Evolutionary conservation across 2,888 invertebrate species (phyloP).

Genomic region (Scotopteryx bipunctaria): DNA sequence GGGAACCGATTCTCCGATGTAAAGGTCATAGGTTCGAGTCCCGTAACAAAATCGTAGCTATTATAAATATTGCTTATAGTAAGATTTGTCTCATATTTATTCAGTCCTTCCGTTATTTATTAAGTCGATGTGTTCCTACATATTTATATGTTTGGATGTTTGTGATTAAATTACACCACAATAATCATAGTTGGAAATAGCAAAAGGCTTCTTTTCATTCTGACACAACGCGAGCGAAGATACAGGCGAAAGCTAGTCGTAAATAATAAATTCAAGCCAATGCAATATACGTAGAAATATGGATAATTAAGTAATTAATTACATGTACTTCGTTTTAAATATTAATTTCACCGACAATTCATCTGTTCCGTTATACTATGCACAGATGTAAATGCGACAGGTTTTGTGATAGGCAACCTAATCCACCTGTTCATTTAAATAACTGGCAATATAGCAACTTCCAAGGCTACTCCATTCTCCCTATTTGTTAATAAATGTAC

Average conservation of each 20-base stretch:
- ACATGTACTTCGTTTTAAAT: not conserved
- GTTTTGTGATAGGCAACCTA: slow-evolving; percentile 26
- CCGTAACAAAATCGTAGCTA: not conserved
- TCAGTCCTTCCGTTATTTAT: too few species aligned
- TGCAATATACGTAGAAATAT: too few species aligned
- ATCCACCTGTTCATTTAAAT: slow-evolving; percentile 44
- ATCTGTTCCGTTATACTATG: not conserved
- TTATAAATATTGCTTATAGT: too few species aligned
- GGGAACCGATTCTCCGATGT: slow-evolving; percentile 1
- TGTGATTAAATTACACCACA: too few species aligned
- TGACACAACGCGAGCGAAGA: too few species aligned
- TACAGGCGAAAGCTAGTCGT: too few species aligned
- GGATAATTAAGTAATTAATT: not conserved
- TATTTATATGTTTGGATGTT: too few species aligned
- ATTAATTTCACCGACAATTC: not conserved
- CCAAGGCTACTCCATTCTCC: slow-evolving; percentile 57
- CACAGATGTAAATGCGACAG: slow-evolving; percentile 16
- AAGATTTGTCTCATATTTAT: too few species aligned
- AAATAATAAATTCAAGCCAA: too few species aligned
- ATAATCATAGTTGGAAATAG: too few species aligned
- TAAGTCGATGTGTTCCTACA: too few species aligned
- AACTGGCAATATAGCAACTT: slow-evolving; percentile 33
- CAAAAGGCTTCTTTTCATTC: too few species aligned
- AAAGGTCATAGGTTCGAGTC: not conserved
- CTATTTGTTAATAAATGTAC: slow-evolving; percentile 21